Evolutionary conservation across 1,140 invertebrate genomes (phyloP), one percentile per base, ranked within the genome.

Genomic region (Agrypnia vestita): DNA sequence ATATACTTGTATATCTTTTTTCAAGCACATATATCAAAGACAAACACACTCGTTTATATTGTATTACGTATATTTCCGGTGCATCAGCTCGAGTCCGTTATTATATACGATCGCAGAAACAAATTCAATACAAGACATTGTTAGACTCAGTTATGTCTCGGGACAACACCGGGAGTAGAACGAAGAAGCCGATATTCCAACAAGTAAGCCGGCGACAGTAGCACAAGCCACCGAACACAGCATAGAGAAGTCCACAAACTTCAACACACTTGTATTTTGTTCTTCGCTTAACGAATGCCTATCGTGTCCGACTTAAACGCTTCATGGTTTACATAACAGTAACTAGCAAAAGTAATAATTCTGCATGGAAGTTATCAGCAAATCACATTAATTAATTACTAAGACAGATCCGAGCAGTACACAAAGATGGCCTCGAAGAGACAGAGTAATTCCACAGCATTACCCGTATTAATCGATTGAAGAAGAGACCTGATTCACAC

Each of bases 1-100:
- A 84, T 84, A 83, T 84, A 84, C 80, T 84, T 85, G 85, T 78
- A 84, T 85, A 84, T 87, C 85, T 85, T 87, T 86, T 87, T 89
- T 86, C 88, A 89, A 89, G 88, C 88, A 90, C 88, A 90, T 89
- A 88, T 87, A 87, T 86, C 84, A 87, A 87, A 87, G 88, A 88
- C 88, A 89, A 88, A 88, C 88, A 90, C 88, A 90, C 88, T 90
- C 87, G 82, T 76, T 79, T 79, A 64, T 80, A 78, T 76, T 59
- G 62, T 76, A 47, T 44, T 62, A 64, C 62, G 59, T 76, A 71
- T 71, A 17, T 76, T 56, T 76, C 62, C 59, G 74, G 62, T 62
- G 74, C 44, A 35, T 64, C 46, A 15, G 56, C 56, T 61, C 56
- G 10, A 61, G 56, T 55, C 17, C 25, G 67, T 71, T 17, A n/a